phyloP scores from a whole-genome alignment of 1,140 invertebrate species.

The Drosophila santomea region DNA sequence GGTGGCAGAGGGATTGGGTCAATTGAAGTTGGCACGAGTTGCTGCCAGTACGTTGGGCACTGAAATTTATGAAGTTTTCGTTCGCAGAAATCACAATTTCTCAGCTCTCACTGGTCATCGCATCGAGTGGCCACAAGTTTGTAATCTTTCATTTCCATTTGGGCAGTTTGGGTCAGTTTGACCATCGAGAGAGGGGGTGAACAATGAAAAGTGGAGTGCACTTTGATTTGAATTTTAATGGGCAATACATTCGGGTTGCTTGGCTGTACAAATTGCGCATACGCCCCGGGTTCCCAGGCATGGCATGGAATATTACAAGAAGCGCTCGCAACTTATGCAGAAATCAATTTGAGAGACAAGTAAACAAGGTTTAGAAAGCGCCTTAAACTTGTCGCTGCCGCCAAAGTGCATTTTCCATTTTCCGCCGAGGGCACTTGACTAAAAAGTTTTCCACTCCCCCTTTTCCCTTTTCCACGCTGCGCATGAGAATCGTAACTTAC shows the following conservation, averaged over 20 bases:
- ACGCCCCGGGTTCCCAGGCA: constrained; percentile 9
- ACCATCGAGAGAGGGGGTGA: neutral
- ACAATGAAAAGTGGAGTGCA: constrained; percentile 23
- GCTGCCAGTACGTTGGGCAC: neutral
- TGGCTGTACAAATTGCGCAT: constrained; percentile 52
- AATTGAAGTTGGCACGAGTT: constrained; percentile 35
- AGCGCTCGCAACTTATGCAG: constrained; percentile 39
- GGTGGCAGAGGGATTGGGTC: constrained; percentile 22
- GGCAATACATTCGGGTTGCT: constrained; percentile 45
- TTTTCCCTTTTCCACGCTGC: neutral
- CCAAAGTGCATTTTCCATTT: constrained; percentile 58
- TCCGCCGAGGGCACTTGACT: constrained; percentile 48
- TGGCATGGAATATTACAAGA: constrained; percentile 1
- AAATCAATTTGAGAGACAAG: constrained; percentile 71
- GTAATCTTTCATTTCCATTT: constrained; percentile 22
- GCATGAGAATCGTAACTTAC: constrained; percentile 56
- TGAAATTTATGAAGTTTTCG: constrained; percentile 40
- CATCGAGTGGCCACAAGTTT: constrained; percentile 38
- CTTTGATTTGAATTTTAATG: constrained; percentile 55
- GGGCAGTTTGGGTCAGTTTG: constrained; percentile 21
- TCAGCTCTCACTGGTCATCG: constrained; percentile 9
- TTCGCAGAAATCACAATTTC: constrained; percentile 25
- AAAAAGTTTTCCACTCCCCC: constrained; percentile 39
- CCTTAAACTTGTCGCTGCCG: constrained; percentile 54
- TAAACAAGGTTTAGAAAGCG: constrained; percentile 55